Base-by-base conservation (phyloP, 2,113 vertebrate species). In the Channa argus region DNA sequence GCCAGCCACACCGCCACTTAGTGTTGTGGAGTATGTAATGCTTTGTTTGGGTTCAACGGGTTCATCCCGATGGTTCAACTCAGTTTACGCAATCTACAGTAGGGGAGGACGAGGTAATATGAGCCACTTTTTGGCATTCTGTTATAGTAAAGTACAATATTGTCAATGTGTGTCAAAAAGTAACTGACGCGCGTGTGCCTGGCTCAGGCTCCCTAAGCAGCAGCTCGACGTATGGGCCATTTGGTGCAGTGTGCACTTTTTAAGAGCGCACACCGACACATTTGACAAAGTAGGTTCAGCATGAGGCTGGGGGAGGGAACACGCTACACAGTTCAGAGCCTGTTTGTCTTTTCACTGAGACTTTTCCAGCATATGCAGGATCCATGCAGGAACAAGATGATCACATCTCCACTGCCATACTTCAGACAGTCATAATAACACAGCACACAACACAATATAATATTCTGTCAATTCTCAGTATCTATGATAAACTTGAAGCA, bases 21-120 rank as follows among this genome's bases (percentile, higher is more conserved):
- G 70, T 44, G 85, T n/a, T 44, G 7, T 8, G 86, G 85, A 82
- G 85, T 33, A n/a, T 3, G 67, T 50, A 77, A 5, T 68, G 37
- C 55, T 1, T 1, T 55, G 61, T 67, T 64, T 43, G 64, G 34
- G 84, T 80, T 88, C 79, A 86, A 12, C 2, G 65, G 59, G 79
- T 88, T 86, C 79, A 73, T 45, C 43, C 56, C 14, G 59, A 39
- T 9, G 58, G 77, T 85, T 85, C 73, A 83, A 77, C 64, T 68
- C 76, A 37, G 75, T 87, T 85, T 66, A 79, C 34, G 7, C 58
- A 36, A 4, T 58, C 37, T 68, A 37, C 44, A 72, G 59, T 5
- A 41, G 59, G 49, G 64, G 41, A 45, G 72, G 33, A 7, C 0
- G 49, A 52, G 44, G 49, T 15, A 38, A 66, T 2, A 45, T 43